Evolutionary conservation across 2,113 vertebrate genomes (phyloP), one percentile per base, ranked within the genome.

Genomic region (Rissa tridactyla): DNA sequence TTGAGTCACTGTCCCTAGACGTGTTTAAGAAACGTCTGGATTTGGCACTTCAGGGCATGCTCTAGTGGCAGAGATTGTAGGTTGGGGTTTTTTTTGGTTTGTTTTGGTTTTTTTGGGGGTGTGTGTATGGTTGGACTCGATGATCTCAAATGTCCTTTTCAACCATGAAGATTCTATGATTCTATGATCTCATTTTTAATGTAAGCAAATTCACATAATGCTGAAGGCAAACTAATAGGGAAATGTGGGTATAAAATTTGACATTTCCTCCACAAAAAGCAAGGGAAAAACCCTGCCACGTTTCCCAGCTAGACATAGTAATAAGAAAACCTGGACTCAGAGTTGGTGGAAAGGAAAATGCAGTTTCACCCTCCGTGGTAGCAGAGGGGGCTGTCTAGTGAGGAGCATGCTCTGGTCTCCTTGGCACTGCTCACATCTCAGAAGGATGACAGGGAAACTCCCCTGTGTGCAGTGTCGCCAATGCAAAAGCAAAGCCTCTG

Each of bases 201-300:
- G 34, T 27, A 77, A 81, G 27, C 23, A 82, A 72, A 72, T n/a
- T 18, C 77, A 27, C 47, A 47, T 30, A 42, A 69, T 5, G 64
- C 79, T 84, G 54, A 84, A 84, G 15, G 82, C 64, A 81, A 85
- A 69, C 38, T 20, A 16, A 47, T 38, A 42, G 23, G 52, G 62
- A 84, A 57, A 86, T 26, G 40, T 3, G 77, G 49, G 55, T 5
- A 14, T 0, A 25, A 65, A 65, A 69, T 44, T 26, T 18, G 15
- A 8, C 23, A 65, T 61, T 88, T 92, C 30, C 64, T 69, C 40
- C 29, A 15, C 22, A 52, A 88, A 82, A 82, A 40, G 11, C 26
- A 68, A 38, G 27, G 55, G 8, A 65, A 69, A 75, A 64, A 13
- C 16, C 23, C 3, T 62, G 32, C 60, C 29, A 11, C 0, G 0